These are phyloP conservation scores for Peromyscus polionotus DNA, from an alignment of 2,113 vertebrate species.

Conservation along the genomic window DNA sequence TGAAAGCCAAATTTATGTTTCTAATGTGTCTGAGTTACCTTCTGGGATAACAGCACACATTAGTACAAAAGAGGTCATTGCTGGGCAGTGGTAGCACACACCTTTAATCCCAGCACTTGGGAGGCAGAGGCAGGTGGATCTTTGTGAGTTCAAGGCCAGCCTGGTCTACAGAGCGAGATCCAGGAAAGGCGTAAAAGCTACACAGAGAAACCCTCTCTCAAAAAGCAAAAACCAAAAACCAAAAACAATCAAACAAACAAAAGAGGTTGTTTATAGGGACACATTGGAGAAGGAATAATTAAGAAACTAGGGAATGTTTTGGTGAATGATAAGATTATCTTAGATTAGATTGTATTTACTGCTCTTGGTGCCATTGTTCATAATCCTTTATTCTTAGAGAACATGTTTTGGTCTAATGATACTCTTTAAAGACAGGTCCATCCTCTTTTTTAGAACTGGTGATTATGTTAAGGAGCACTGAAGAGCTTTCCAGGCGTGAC, in stretches of 20 bases:
- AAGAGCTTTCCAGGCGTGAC: neutral
- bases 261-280: neutral
- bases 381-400: neutral
- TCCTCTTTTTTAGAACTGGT: neutral
- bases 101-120: too few species aligned
- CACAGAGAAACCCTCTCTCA: too few species aligned
- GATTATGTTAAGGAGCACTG: neutral
- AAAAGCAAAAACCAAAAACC: too few species aligned
- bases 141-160: too few species aligned
- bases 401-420: neutral
- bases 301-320: neutral
- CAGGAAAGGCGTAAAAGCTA: too few species aligned
- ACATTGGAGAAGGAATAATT: neutral
- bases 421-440: neutral
- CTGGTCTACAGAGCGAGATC: too few species aligned
- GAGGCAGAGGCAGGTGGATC: too few species aligned
- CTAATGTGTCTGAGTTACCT: neutral
- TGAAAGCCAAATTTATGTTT: neutral
- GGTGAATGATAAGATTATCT: neutral
- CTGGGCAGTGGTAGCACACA: too few species aligned
- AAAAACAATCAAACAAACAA: too few species aligned
- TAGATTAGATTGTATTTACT: neutral
- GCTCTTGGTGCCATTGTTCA: neutral
- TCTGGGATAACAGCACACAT: neutral
- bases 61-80: neutral